Conservation (phyloP, 2,113 vertebrate species). For the Synodontis membranacea region DNA sequence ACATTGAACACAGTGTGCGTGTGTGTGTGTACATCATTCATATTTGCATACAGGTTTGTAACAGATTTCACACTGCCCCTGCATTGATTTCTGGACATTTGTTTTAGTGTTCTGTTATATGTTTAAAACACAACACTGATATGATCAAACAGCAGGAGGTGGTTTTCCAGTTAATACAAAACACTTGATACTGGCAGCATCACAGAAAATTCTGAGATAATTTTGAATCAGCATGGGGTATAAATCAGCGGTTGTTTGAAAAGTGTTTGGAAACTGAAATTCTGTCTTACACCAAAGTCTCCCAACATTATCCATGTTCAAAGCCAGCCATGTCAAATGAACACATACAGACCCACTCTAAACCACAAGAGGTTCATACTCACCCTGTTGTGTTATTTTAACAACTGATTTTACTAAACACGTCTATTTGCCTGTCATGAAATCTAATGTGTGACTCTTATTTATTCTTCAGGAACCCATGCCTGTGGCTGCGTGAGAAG, state of each 20-base stretch:
- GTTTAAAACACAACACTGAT: not conserved
- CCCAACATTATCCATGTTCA: not conserved
- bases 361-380: not conserved
- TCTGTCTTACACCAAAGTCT: not conserved
- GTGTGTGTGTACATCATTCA: not conserved
- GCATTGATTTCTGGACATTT: not conserved
- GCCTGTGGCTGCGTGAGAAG: slow-evolving; percentile 54
- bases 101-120: not conserved
- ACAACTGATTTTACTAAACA: not conserved
- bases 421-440: slow-evolving; percentile 30
- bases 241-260: not conserved
- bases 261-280: slow-evolving; percentile 11
- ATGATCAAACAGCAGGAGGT: slow-evolving; percentile 14
- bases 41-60: not conserved
- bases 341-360: not conserved
- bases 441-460: slow-evolving; percentile 41
- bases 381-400: not conserved
- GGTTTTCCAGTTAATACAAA: slow-evolving; percentile 17
- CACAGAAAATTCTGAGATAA: not conserved
- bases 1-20: not conserved
- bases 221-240: slow-evolving; percentile 12
- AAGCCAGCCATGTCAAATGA: not conserved
- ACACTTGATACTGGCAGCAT: not conserved
- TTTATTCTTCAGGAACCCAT: slow-evolving; percentile 57
- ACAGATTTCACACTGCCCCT: not conserved